Percentiles rank a stretch among this genome's conserved stretches.
phyloP scores from a whole-genome alignment of 2,797 vertebrate species.

The Eupleurogrammus muticus region DNA sequence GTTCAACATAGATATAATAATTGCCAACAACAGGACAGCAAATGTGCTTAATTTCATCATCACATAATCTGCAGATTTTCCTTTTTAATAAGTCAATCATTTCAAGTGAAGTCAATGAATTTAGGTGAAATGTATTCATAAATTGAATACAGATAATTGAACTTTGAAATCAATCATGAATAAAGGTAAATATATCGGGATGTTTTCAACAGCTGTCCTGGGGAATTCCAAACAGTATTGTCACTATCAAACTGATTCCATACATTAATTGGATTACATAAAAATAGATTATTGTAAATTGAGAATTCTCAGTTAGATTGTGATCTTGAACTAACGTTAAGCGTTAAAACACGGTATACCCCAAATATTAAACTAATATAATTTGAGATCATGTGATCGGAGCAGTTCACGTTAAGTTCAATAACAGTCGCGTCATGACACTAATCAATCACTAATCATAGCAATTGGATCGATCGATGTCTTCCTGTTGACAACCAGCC shows the following conservation, averaged over 20 bases:
- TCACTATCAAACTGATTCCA: not conserved
- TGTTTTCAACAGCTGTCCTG: not conserved
- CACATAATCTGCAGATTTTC: too few relatives aligned
- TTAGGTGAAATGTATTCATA: too few relatives aligned
- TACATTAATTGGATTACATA: too few relatives aligned
- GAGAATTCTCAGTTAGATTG: not conserved
- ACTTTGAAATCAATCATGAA: too few relatives aligned
- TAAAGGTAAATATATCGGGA: too few relatives aligned
- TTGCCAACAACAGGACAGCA: too few relatives aligned
- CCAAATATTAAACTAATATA: not conserved
- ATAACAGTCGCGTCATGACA: not conserved
- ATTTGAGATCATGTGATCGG: constrained; percentile 20
- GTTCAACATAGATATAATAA: not conserved
- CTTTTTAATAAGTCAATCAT: not conserved
- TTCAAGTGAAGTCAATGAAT: not conserved
- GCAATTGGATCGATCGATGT: not conserved
- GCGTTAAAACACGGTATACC: not conserved
- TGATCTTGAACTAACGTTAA: too few relatives aligned
- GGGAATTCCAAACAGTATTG: not conserved
- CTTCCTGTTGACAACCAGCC: constrained; percentile 7
- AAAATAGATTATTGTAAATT: too few relatives aligned
- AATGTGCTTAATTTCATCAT: not conserved
- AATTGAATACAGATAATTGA: too few relatives aligned
- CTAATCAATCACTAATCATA: not conserved
- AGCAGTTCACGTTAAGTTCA: constrained; percentile 8